These are phyloP conservation scores for Mellivora capensis DNA, from an alignment of 2,113 vertebrate genomes.

Conservation along the genomic window DNA sequence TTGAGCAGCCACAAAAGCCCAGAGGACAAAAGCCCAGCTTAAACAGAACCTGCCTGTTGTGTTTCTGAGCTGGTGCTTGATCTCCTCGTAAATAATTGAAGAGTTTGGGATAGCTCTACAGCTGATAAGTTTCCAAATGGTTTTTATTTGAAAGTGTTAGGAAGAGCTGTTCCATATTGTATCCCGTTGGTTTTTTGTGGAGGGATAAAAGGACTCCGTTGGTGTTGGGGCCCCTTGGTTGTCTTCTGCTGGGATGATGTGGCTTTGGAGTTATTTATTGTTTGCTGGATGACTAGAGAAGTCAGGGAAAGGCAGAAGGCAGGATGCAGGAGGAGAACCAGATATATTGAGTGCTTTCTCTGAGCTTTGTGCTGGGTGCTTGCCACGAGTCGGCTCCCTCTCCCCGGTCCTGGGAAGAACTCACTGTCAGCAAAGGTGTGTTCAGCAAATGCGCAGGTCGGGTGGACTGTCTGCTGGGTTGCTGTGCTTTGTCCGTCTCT, in stretches of 20 bases:
- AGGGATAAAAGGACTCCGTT: not conserved
- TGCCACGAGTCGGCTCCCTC: not conserved
- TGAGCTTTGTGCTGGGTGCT: not conserved
- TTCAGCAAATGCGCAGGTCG: not conserved
- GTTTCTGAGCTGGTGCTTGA: conserved; percentile 19
- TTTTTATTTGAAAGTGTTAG: not conserved
- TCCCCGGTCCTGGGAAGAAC: not conserved
- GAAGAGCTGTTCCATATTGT: not conserved
- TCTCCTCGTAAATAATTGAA: conserved; percentile 43
- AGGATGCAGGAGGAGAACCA: not conserved
- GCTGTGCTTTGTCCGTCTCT: not conserved
- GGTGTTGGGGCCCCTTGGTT: not conserved
- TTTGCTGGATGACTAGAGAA: not conserved
- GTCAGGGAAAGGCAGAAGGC: not conserved
- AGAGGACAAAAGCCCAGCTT: not conserved
- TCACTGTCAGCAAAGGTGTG: not conserved
- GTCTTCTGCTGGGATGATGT: not conserved
- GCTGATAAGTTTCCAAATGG: not conserved
- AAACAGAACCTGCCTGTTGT: not conserved
- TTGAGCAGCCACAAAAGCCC: not conserved
- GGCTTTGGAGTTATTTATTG: not conserved
- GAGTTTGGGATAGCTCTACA: not conserved
- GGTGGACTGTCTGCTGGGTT: not conserved
- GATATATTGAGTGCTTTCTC: not conserved
- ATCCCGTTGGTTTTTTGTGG: not conserved